Conservation (phyloP, 2,113 vertebrate genomes). For the Bos taurus region ARS-UCD2.0 NC_037330.1:15706501-15707000, state of each 20-base stretch:
- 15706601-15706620: neutral
- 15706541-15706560: neutral
- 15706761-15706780: neutral
- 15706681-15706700: neutral
- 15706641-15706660: neutral
- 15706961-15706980: neutral
- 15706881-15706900: neutral
- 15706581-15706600: neutral
- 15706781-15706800: neutral
- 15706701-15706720: fast-evolving
- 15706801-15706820: neutral
- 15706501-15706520: neutral
- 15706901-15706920: neutral
- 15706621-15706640: neutral
- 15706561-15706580: neutral
- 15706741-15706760: too few species aligned
- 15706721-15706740: neutral
- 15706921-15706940: neutral
- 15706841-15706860: neutral
- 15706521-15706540: neutral
- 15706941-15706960: neutral
- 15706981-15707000: neutral
- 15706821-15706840: neutral
- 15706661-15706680: too few species aligned
- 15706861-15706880: neutral